Evolutionary conservation across 1,140 invertebrate species (phyloP), one percentile per base, ranked within the genome.

Genomic region (Pantala flavescens): DNA sequence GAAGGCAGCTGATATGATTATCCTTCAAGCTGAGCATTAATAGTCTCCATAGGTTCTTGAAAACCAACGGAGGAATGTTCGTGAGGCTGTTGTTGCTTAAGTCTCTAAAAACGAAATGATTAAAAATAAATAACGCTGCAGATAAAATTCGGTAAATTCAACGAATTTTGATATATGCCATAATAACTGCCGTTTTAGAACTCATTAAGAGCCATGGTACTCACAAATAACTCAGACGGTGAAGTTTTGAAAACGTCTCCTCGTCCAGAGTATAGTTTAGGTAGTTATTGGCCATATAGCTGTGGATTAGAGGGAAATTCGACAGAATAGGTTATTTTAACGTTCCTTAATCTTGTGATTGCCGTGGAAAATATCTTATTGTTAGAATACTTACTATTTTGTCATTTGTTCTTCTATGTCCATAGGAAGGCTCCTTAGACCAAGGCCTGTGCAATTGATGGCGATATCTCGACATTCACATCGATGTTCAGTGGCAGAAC

Each of bases 391-490:
- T 80, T 74, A 82, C 80, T 81, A 82, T 72, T 77, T 78, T 63
- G 81, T 80, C 21, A 83, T 82, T 71, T 78, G 80, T 70, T 78
- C 76, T 76, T 83, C 82, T 16, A 79, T 77, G 36, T 82, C 79
- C 10, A 77, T 74, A 0, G 82, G 82, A 2, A 83, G 73, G 0
- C 28, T 23, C 3, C 21, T 42, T 19, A 82, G 73, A 2, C 78
- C 75, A 2, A 78, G 75, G 19, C 77, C 76, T 0, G 80, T 80
- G 73, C 82, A 83, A 74, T 82, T 82, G 24, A 82, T 81, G 28
- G 79, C 77, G 16, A 81, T 77, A 75, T 83, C 81, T 73, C 76
- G 77, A 74, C 82, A 83, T 63, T 80, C 77, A 74, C 82, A 83
- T n/a, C 77, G 21, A 1, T 76, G 76, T 16, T 79, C 79, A 16